Evolutionary conservation across 2,113 vertebrate genomes (phyloP).

Genomic region (Dolichotis patagonum): DNA sequence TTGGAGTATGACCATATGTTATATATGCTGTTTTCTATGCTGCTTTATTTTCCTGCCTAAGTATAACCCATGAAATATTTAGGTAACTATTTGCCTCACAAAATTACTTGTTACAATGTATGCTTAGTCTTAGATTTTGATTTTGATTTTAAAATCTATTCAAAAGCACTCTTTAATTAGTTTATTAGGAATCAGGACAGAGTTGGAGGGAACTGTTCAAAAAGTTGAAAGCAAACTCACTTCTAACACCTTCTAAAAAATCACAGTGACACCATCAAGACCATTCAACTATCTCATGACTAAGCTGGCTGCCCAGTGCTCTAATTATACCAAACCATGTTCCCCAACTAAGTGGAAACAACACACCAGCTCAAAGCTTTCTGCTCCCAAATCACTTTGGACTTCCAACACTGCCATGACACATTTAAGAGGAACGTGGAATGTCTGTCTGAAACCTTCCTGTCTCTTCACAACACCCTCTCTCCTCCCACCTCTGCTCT

Average conservation of each 20-base stretch:
- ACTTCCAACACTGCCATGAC: background rate
- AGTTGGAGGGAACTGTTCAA: background rate
- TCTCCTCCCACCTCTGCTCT: background rate
- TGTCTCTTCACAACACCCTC: slow-evolving; percentile 4
- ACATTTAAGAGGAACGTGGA: background rate
- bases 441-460: background rate
- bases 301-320: too few relatives aligned
- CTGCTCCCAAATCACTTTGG: background rate
- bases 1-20: background rate
- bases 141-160: slow-evolving; percentile 41
- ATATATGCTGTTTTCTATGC: background rate
- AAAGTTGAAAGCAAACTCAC: background rate
- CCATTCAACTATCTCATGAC: background rate
- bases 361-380: background rate
- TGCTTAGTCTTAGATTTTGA: background rate
- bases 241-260: slow-evolving; percentile 28
- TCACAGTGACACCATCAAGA: background rate
- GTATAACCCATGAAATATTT: slow-evolving; percentile 14
- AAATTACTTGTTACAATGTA: slow-evolving; percentile 22
- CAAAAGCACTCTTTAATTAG: background rate
- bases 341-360: background rate
- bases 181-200: background rate
- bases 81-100: slow-evolving; percentile 51
- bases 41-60: slow-evolving; percentile 32
- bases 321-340: background rate